A percentile compares a stretch with the other conserved stretches of the same genome.
These are phyloP conservation scores for Ophonus ardosiacus DNA, from an alignment of 2,888 invertebrate genomes.

Conservation along the genomic window DNA sequence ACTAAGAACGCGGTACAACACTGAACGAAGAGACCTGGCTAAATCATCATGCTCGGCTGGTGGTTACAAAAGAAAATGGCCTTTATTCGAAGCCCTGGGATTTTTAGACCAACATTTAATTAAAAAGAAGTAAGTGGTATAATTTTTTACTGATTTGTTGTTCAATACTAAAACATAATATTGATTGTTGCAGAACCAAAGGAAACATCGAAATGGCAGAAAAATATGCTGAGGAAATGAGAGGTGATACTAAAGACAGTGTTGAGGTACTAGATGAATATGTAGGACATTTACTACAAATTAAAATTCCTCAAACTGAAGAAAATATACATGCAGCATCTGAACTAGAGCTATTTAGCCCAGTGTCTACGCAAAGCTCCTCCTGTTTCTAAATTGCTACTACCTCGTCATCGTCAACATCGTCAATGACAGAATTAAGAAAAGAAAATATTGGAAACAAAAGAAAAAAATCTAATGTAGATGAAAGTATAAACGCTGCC, in stretches of 20 bases:
- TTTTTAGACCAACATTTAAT: conserved; percentile 49
- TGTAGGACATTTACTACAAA: not conserved
- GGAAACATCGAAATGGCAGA: conserved; percentile 5
- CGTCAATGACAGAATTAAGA: not conserved
- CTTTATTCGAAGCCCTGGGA: conserved; percentile 25
- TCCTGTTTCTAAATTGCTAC: not conserved
- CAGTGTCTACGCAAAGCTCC: not conserved
- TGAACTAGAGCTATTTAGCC: not conserved
- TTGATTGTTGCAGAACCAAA: conserved; percentile 25
- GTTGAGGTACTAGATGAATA: not conserved
- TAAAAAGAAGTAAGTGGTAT: conserved; percentile 36
- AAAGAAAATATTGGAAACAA: conserved; percentile 13
- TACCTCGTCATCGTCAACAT: conserved; percentile 5
- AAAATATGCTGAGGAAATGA: not conserved
- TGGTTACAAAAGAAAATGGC: conserved; percentile 43
- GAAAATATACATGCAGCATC: not conserved
- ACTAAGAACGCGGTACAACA: conserved; percentile 39
- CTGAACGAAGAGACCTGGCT: conserved; percentile 30
- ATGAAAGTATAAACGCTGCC: conserved; percentile 3
- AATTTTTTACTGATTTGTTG: not conserved
- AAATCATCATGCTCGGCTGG: conserved; percentile 44
- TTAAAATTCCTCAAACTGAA: not conserved
- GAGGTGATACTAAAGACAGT: not conserved
- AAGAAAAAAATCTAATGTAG: not conserved
- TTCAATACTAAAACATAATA: conserved; percentile 16